Evolutionary conservation across 2,888 invertebrate species (phyloP), one percentile per base, ranked within the genome.

Genomic region (Geotrupes spiniger): DNA sequence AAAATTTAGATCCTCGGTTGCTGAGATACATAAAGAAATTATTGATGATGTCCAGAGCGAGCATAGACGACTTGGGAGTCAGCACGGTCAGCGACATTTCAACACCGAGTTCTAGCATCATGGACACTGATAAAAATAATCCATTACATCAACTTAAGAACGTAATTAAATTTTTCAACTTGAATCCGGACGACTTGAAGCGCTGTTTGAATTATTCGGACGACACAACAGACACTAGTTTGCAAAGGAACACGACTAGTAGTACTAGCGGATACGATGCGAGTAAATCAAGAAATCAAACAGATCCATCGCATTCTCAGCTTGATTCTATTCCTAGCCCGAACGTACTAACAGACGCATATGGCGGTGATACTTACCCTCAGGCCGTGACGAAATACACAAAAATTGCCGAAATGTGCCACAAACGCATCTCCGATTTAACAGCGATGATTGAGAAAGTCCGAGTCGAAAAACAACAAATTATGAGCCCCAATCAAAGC

Each of bases 371-470:
- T 42, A 51, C 45, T 39, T 51, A 48, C 42, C 45, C 48, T 1
- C 38, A 37, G 2, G 44, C 52, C 6, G 28, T 44, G 16, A 9
- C 49, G 8, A 16, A 57, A 16, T 80, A 78, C 47, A 73, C 77
- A 1, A 70, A 78, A 53, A 70, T 81, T 9, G 78, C 80, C 0
- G 77, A 76, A 36, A 75, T 73, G 36, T 81, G 79, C 44, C 74
- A 74, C 0, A 75, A 79, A 52, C 73, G 80, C 49, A 83, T 83
- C 36, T 74, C 76, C 1, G 76, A 78, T 47, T 62, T 83, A 4
- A 74, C 77, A 0, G 74, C 75, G 6, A 73, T 79, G 59, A 81
- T 83, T 9, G 72, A 76, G n/a, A 75, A 77, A 61, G 76, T 83
- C 4, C 74, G 83, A n/a, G 70, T 74, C 42, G 82, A 83, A 58